phyloP scores from a whole-genome alignment of 2,888 invertebrate genomes.

The Papilio demoleus region DNA sequence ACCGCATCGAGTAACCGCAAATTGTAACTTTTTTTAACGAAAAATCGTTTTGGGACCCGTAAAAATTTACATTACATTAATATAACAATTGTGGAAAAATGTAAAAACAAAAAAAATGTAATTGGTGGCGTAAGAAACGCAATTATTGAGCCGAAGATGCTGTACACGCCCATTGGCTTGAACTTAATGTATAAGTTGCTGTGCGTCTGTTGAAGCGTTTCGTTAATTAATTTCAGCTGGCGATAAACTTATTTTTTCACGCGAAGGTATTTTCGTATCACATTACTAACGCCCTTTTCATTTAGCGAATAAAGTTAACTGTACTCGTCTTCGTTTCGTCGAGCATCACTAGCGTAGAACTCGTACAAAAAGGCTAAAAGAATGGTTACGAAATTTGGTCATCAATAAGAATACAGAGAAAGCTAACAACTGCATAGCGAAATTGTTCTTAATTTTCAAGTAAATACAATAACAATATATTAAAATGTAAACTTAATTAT shows the following conservation, averaged over 20 bases:
- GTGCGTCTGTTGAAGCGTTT: slow-evolving; percentile 46
- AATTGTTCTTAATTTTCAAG: neutral
- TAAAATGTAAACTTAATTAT: neutral
- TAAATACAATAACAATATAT: neutral
- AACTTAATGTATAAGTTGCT: slow-evolving; percentile 39
- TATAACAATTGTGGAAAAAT: no score
- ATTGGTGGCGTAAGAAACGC: neutral
- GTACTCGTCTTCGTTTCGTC: neutral
- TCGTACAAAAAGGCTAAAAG: neutral
- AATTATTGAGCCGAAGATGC: neutral
- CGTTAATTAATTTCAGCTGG: slow-evolving; percentile 40
- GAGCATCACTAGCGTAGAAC: neutral
- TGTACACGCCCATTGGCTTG: slow-evolving; percentile 26
- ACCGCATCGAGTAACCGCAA: no score
- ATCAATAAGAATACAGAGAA: neutral
- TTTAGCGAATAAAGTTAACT: slow-evolving; percentile 34
- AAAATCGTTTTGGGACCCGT: neutral
- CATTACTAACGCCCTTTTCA: slow-evolving; percentile 38
- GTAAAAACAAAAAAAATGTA: neutral
- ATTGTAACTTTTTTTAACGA: slow-evolving; percentile 6
- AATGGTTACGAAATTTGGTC: neutral
- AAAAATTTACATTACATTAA: neutral
- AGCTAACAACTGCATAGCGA: slow-evolving; percentile 25
- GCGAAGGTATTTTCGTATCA: slow-evolving; percentile 43
- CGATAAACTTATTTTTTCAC: slow-evolving; percentile 40